These are phyloP conservation scores for Corvus hawaiiensis DNA, from an alignment of 2,113 vertebrate genomes.

Conservation along the genomic window DNA sequence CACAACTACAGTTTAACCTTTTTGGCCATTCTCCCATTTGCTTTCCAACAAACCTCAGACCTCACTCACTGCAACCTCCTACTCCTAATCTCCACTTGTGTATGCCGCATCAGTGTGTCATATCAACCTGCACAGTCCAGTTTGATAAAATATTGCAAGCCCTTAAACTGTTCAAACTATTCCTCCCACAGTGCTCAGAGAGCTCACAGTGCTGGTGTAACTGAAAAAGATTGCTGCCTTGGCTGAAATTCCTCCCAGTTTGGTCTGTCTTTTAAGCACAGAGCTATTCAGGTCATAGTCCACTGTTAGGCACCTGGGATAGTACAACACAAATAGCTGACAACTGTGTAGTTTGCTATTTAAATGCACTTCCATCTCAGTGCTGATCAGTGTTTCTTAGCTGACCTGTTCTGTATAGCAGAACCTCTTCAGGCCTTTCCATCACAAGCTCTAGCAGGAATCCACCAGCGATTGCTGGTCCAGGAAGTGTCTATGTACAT, in stretches of 20 bases:
- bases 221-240: neutral
- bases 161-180: neutral
- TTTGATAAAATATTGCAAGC: neutral
- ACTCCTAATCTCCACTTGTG: neutral
- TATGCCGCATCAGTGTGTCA: neutral
- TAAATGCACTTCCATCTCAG: neutral
- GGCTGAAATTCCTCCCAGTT: neutral
- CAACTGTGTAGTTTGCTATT: neutral
- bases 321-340: neutral
- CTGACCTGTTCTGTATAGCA: neutral
- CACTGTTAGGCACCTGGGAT: neutral
- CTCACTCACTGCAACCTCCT: neutral
- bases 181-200: neutral
- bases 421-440: neutral
- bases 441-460: neutral
- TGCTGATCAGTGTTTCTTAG: neutral
- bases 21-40: neutral
- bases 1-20: neutral
- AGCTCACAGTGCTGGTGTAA: neutral
- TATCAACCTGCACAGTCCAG: neutral
- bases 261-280: neutral
- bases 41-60: neutral
- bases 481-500: fast-evolving
- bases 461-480: neutral
- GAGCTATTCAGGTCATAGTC: neutral